These are phyloP conservation scores for Chionomys nivalis DNA, from an alignment of 2,113 vertebrate species.

Conservation along the genomic window DNA sequence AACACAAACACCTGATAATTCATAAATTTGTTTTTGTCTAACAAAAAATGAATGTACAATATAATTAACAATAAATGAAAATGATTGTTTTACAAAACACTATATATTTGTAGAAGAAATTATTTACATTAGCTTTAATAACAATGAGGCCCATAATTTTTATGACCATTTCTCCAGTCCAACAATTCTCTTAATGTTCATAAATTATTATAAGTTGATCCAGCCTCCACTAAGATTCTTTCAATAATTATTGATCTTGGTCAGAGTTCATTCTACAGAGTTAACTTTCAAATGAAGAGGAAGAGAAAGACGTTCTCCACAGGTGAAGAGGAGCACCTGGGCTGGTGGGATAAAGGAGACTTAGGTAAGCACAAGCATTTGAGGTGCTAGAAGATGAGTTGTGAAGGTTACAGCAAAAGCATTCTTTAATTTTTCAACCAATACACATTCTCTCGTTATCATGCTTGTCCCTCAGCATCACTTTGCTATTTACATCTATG, in stretches of 20 bases:
- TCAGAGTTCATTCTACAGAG: not conserved
- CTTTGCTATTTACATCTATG: not conserved
- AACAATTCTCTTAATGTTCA: conserved; percentile 1
- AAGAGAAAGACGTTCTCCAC: not conserved
- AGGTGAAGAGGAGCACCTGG: not conserved
- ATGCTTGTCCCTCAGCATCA: not conserved
- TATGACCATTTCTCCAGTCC: not conserved
- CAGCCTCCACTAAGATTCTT: not conserved
- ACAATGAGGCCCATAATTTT: conserved; percentile 19
- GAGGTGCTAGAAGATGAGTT: not conserved
- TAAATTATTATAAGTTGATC: not conserved
- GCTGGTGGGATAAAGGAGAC: not conserved
- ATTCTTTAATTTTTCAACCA: not conserved
- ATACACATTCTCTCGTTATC: not conserved
- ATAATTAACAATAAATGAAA: conserved; percentile 33
- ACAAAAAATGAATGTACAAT: not conserved
- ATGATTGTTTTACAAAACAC: conserved; percentile 29
- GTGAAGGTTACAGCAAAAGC: not conserved
- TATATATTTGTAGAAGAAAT: not conserved
- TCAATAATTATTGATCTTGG: not conserved
- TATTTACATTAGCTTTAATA: not conserved
- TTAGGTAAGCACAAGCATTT: not conserved
- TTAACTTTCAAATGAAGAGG: not conserved
- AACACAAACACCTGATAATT: conserved; percentile 33
- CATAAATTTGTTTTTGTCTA: conserved; percentile 24